Evolutionary conservation across 2,888 invertebrate genomes (phyloP).

Genomic region (Leptothorax acervorum): DNA sequence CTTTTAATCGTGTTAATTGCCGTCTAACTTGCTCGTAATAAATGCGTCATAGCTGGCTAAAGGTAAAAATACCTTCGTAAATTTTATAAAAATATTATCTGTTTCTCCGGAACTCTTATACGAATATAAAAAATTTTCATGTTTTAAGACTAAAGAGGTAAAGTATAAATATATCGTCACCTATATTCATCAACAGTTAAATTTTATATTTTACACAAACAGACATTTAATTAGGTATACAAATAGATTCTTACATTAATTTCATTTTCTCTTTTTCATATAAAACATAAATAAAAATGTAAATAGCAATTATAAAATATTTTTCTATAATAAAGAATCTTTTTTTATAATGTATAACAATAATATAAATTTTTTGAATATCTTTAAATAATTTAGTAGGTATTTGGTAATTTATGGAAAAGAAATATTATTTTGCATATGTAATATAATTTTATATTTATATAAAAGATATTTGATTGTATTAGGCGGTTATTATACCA

Average conservation of each 20-base stretch:
- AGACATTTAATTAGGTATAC: neutral
- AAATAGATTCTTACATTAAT: neutral
- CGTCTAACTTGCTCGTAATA: conserved; percentile 45
- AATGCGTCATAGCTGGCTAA: conserved; percentile 22
- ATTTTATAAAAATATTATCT: conserved; percentile 20
- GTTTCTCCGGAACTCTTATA: neutral
- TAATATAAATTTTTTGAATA: neutral
- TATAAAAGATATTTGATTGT: neutral
- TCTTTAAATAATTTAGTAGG: neutral
- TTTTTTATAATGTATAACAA: neutral
- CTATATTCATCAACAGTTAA: neutral
- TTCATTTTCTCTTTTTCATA: neutral
- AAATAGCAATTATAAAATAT: neutral
- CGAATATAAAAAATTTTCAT: neutral
- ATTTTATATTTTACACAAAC: neutral
- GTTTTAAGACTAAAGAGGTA: neutral
- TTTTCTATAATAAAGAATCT: neutral
- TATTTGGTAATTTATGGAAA: neutral
- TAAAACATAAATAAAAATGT: neutral
- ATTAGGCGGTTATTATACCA: neutral
- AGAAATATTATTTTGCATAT: neutral
- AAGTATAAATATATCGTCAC: conserved; percentile 6
- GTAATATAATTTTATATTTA: neutral
- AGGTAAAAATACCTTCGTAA: conserved; percentile 28
- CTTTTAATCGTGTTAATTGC: conserved; percentile 63